phyloP scores from a whole-genome alignment of 2,888 invertebrate species.

The Helleia helle region DNA sequence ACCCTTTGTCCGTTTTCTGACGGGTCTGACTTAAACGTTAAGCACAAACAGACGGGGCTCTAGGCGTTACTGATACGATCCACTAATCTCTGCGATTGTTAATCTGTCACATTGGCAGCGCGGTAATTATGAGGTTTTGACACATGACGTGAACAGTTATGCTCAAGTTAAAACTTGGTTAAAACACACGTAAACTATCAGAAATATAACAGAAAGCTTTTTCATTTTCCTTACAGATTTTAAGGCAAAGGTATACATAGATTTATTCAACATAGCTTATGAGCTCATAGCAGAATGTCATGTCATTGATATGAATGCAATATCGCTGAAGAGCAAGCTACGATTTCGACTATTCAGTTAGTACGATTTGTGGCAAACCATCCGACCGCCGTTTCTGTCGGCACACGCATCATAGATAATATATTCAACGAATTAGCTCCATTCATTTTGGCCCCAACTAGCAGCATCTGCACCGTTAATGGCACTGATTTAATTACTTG shows the following conservation, averaged over 20 bases:
- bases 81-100: constrained; percentile 1
- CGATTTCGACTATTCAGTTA: constrained; percentile 21
- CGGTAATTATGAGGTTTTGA: too few relatives aligned
- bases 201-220: too few relatives aligned
- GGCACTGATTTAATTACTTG: constrained; percentile 37
- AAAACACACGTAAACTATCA: too few relatives aligned
- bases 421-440: constrained; percentile 31
- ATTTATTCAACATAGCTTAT: too few relatives aligned
- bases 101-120: too few relatives aligned
- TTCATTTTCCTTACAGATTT: too few relatives aligned
- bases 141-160: too few relatives aligned
- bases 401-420: constrained; percentile 24
- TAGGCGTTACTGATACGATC: not conserved
- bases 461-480: constrained; percentile 27
- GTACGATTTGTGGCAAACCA: constrained; percentile 27
- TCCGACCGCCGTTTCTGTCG: constrained; percentile 20
- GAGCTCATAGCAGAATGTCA: not conserved
- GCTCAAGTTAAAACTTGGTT: too few relatives aligned
- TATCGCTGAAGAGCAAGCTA: constrained; percentile 9
- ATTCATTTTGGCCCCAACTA: constrained; percentile 28
- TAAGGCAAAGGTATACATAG: too few relatives aligned
- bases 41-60: not conserved
- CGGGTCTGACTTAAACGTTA: constrained; percentile 5
- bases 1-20: not conserved
- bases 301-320: not conserved